A percentile compares a stretch with the other conserved stretches of the same genome.
phyloP scores from a whole-genome alignment of 2,888 invertebrate species.

The Poecilobothrus nobilitatus region DNA sequence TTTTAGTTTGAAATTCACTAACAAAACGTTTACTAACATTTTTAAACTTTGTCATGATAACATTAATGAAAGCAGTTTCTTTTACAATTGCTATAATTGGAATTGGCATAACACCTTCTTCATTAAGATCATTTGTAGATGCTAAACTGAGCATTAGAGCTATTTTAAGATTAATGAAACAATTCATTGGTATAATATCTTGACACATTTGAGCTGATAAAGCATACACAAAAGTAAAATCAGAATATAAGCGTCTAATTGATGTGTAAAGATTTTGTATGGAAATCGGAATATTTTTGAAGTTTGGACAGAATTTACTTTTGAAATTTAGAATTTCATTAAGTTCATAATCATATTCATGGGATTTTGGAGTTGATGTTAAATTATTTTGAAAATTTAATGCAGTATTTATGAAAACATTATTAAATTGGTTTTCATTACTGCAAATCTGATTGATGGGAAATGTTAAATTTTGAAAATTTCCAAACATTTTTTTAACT shows the following conservation, averaged over 20 bases:
- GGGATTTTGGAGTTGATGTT: background rate
- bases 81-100: constrained; percentile 35
- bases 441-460: no score
- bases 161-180: constrained; percentile 43
- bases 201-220: constrained; percentile 41
- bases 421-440: no score
- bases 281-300: constrained; percentile 26
- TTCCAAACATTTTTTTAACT: no score
- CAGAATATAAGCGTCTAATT: constrained; percentile 33
- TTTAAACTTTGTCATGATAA: constrained; percentile 33
- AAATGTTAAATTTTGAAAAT: no score
- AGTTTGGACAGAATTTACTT: background rate
- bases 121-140: constrained; percentile 27
- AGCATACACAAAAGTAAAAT: constrained; percentile 41
- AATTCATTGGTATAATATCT: constrained; percentile 40
- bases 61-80: constrained; percentile 32
- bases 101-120: constrained; percentile 33
- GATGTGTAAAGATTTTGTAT: constrained; percentile 31
- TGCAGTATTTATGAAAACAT: background rate
- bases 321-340: no score
- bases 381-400: background rate
- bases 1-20: constrained; percentile 14
- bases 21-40: constrained; percentile 36
- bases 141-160: constrained; percentile 42
- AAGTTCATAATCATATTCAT: no score